Conservation (phyloP, 2,888 invertebrate species). For the Heliconius ethilla region DNA sequence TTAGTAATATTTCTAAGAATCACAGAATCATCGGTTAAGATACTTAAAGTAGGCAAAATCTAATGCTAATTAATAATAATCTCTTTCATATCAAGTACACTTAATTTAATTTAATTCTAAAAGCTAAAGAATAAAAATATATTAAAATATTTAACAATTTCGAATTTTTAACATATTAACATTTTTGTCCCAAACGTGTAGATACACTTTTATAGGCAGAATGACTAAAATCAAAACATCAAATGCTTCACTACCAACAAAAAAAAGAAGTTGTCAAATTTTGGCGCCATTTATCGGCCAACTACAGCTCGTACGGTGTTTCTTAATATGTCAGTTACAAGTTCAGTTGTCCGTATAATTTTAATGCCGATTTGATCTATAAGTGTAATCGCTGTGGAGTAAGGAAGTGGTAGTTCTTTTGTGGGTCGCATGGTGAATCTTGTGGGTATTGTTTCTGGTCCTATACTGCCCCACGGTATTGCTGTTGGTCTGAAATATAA, state of each 20-base stretch:
- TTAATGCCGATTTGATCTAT: conserved; percentile 78
- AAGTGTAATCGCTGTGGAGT: conserved; percentile 72
- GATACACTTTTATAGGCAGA: conserved; percentile 5
- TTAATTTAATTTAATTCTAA: not conserved
- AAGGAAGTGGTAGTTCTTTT: conserved; percentile 56
- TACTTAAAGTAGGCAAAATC: conserved; percentile 11
- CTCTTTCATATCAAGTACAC: conserved; percentile 18
- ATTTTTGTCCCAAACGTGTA: not conserved
- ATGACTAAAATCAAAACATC: conserved; percentile 21
- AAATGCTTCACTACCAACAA: conserved; percentile 10
- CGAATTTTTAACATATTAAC: not conserved
- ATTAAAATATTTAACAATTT: conserved; percentile 22
- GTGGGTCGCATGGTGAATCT: conserved; percentile 64
- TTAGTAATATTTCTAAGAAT: conserved; percentile 14
- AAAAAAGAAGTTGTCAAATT: conserved; percentile 17
- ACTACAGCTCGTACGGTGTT: conserved; percentile 77
- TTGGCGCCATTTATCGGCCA: conserved; percentile 52
- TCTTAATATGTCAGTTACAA: conserved; percentile 71
- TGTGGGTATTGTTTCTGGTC: conserved; percentile 61
- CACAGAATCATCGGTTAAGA: conserved; percentile 8
- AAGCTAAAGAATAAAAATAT: not conserved
- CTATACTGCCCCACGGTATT: conserved; percentile 57
- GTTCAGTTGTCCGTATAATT: conserved; percentile 75
- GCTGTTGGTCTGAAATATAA: conserved; percentile 64
- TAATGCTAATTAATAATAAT: conserved; percentile 21